phyloP scores from a whole-genome alignment of 1,140 invertebrate genomes.

The Heliconius nattereri region DNA sequence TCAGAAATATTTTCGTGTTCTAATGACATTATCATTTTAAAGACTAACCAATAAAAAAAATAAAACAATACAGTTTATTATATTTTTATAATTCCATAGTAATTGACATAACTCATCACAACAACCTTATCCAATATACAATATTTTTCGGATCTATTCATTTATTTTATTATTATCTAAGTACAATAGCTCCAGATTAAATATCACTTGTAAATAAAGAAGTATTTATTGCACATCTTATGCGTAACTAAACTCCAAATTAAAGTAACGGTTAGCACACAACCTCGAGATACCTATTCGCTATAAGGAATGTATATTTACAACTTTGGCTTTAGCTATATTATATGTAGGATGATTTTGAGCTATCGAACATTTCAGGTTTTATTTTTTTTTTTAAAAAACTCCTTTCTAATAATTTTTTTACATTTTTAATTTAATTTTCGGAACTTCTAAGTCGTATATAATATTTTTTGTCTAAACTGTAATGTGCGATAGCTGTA shows the following conservation, averaged over 20 bases:
- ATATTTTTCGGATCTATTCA: not conserved
- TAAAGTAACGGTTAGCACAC: constrained; percentile 17
- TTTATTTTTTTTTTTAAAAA: not conserved
- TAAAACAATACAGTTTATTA: constrained; percentile 5
- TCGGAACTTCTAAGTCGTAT: too few species aligned
- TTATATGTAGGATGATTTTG: constrained; percentile 49
- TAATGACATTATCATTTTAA: too few species aligned
- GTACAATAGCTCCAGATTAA: constrained; percentile 1
- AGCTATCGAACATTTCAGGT: constrained; percentile 14
- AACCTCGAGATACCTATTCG: constrained; percentile 18
- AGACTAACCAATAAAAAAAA: not conserved
- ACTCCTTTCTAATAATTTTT: too few species aligned
- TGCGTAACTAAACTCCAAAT: constrained; percentile 1
- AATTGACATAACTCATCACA: constrained; percentile 19
- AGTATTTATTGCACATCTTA: constrained; percentile 13
- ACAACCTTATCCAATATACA: constrained; percentile 3
- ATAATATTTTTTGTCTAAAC: not conserved
- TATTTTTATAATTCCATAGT: constrained; percentile 8
- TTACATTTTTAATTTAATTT: too few species aligned
- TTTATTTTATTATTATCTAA: not conserved
- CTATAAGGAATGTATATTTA: constrained; percentile 17
- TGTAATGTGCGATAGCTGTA: constrained; percentile 24
- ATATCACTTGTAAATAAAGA: not conserved
- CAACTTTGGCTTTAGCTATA: constrained; percentile 74
- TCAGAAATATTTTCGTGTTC: too few species aligned